Conservation (phyloP, 2,797 vertebrate species). For the Phoxinus dragarum region DNA sequence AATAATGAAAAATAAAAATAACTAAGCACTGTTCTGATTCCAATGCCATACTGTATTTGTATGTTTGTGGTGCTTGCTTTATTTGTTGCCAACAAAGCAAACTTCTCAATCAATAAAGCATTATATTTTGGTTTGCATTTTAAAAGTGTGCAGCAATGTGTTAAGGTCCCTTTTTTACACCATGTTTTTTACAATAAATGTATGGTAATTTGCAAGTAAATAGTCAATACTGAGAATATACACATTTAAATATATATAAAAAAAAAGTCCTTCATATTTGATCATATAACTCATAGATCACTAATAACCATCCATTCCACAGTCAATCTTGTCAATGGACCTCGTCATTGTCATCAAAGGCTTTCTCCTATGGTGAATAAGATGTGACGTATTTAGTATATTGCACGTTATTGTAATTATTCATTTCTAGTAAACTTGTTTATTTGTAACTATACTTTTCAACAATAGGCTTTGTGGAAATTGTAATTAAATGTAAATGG, state of each 20-base stretch:
- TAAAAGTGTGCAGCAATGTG: background rate
- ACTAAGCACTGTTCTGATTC: background rate
- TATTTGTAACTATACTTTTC: background rate
- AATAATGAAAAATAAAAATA: background rate
- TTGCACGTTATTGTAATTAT: background rate
- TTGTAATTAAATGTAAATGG: background rate
- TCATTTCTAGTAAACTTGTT: background rate
- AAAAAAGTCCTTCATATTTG: background rate
- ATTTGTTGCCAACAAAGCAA: slow-evolving; percentile 20
- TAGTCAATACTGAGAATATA: background rate
- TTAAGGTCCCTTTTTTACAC: background rate
- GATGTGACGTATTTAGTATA: background rate
- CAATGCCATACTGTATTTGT: slow-evolving; percentile 26
- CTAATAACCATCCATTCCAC: background rate
- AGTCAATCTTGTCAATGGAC: slow-evolving; percentile 40
- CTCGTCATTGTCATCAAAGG: slow-evolving; percentile 53
- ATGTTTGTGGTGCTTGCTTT: slow-evolving; percentile 32
- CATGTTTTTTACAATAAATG: background rate
- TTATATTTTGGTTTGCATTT: slow-evolving; percentile 7
- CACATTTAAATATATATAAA: background rate
- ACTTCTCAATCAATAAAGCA: slow-evolving; percentile 52
- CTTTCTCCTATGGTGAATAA: slow-evolving; percentile 55
- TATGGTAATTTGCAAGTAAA: background rate
- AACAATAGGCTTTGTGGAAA: background rate
- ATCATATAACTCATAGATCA: background rate